Conservation (phyloP, 1,140 invertebrate species). For the Psix sp. region DNA sequence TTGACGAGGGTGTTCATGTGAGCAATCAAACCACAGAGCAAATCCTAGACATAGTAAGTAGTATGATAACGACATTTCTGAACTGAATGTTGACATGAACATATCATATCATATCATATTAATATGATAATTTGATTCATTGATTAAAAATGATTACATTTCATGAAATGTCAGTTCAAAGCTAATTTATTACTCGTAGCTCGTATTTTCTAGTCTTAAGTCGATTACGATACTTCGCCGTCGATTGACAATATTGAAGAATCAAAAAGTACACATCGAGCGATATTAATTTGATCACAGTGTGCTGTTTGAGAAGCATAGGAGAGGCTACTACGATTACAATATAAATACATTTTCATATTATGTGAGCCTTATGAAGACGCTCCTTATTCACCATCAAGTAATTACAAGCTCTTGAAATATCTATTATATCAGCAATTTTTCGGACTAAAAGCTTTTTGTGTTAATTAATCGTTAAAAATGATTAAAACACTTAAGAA, state of each 20-base stretch:
- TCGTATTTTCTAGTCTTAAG: too few species aligned
- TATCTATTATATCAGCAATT: too few species aligned
- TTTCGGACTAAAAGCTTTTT: background rate
- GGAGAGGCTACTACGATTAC: slow-evolving; percentile 61
- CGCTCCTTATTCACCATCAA: slow-evolving; percentile 52
- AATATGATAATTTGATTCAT: too few species aligned
- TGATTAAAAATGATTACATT: too few species aligned
- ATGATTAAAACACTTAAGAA: too few species aligned
- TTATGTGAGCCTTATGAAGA: slow-evolving; percentile 31
- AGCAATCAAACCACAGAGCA: slow-evolving; percentile 72
- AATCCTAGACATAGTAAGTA: slow-evolving; percentile 68
- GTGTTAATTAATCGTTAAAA: too few species aligned
- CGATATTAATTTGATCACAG: slow-evolving; percentile 63
- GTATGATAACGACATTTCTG: slow-evolving; percentile 3
- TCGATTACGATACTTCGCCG: too few species aligned
- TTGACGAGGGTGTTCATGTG: slow-evolving; percentile 66
- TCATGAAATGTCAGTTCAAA: too few species aligned
- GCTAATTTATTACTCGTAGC: too few species aligned
- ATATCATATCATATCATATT: too few species aligned
- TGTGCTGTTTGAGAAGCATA: slow-evolving; percentile 33
- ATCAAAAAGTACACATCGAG: slow-evolving; percentile 28
- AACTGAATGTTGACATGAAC: slow-evolving; percentile 1
- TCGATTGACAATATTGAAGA: slow-evolving; percentile 24
- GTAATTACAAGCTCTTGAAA: slow-evolving; percentile 61
- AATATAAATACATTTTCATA: slow-evolving; percentile 61